phyloP scores from a whole-genome alignment of 1,140 invertebrate species.

The Sarcophaga bullata region DNA sequence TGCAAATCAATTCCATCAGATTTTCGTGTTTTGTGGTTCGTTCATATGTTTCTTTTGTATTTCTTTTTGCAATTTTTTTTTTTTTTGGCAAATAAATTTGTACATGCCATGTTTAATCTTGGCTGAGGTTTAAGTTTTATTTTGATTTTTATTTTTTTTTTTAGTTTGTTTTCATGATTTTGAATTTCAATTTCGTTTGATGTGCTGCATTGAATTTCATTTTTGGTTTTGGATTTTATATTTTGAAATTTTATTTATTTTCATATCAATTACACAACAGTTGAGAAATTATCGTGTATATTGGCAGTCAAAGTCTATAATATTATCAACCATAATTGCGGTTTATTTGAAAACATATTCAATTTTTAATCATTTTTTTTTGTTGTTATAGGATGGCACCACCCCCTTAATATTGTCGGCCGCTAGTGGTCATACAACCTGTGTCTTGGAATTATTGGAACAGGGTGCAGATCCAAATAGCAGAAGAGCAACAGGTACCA shows the following conservation, averaged over 20 bases:
- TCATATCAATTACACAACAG: slow-evolving; percentile 16
- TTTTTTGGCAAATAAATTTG: slow-evolving; percentile 8
- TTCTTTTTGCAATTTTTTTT: not conserved
- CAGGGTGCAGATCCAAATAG: slow-evolving; percentile 89
- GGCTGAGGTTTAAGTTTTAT: not conserved
- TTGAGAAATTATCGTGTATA: not conserved
- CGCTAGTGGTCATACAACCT: slow-evolving; percentile 87
- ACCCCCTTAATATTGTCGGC: slow-evolving; percentile 90
- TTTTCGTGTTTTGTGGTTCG: not conserved
- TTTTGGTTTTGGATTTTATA: not conserved
- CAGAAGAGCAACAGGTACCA: slow-evolving; percentile 87
- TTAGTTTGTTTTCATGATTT: too few species aligned
- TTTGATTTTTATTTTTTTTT: not conserved
- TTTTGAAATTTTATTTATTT: slow-evolving; percentile 28
- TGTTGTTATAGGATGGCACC: slow-evolving; percentile 81
- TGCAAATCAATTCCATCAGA: not conserved
- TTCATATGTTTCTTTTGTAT: too few species aligned
- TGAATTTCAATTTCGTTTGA: not conserved
- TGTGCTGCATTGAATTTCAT: slow-evolving; percentile 25
- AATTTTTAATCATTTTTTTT: not conserved
- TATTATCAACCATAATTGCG: not conserved
- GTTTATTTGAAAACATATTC: not conserved
- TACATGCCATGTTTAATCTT: slow-evolving; percentile 16
- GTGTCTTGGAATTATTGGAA: slow-evolving; percentile 84
- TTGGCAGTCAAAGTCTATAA: not conserved